Base-by-base conservation (phyloP, 37 sponge, comb jelly and placozoan genomes). In the Axinella damicornis region DNA sequence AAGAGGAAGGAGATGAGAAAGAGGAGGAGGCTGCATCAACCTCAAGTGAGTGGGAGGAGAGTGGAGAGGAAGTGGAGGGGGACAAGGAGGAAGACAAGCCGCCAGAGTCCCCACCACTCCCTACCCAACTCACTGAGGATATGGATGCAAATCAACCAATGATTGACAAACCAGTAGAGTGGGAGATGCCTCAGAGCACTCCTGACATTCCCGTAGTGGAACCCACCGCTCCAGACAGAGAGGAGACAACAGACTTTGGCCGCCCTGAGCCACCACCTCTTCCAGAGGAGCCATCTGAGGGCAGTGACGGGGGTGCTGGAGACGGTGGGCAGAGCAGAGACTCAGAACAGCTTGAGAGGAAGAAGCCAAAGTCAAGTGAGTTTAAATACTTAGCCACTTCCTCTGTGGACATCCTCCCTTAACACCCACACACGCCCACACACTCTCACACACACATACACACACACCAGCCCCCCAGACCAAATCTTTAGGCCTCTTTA, bases 401-500 rank as follows among this genome's bases (percentile, higher is more conserved):
- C 13, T 78, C 34, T 52, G 2, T n/a, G 1, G 62, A n/a, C 65
- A 22, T 5, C 33, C 41, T 36, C 27, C 33, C 79, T 16, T 21
- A 1, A 14, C 57, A 55, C n/a, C 57, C 37, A 30, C 25, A 22
- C 21, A 4, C 34, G 28, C 31, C 54, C 77, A 46, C 46, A 57
- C 37, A 37, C 69, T 5, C 69, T 39, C 24, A 33, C 53, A 1
- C 37, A 62, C 65, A 58, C 83, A 36, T 36, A 2, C 2, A 4
- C 4, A 54, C 2, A 30, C 53, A 0, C 39, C 81, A 13, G 68
- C 88, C 22, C 12, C 52, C 31, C 67, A 82, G 57, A 20, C 24
- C 13, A 69, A 53, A 31, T 39, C 32, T 74, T 85, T 65, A 24
- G 80, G 83, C 20, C 64, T 92, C n/a, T 92, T 92, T 80, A 87